phyloP scores from a whole-genome alignment of 2,888 invertebrate genomes.

The Pycnomerus fuliginosus region DNA sequence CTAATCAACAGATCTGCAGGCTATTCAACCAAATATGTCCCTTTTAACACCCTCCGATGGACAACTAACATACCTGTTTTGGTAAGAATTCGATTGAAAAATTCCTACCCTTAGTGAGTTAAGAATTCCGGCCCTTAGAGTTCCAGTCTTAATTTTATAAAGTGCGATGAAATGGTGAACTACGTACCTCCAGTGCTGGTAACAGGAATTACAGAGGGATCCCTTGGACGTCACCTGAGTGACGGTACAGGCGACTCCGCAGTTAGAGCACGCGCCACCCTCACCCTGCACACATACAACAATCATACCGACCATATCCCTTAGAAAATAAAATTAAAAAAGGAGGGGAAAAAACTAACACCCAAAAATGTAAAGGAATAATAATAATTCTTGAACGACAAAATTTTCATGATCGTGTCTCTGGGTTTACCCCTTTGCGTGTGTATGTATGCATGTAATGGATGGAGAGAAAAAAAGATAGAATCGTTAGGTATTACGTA shows the following conservation, averaged over 20 bases:
- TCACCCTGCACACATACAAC: conserved; percentile 52
- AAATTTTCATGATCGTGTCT: neutral
- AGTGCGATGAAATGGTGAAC: too few species aligned
- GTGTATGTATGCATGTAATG: conserved; percentile 24
- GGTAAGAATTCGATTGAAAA: too few species aligned
- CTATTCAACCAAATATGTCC: too few species aligned
- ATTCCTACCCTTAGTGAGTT: too few species aligned
- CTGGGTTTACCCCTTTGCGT: conserved; percentile 10
- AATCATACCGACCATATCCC: conserved; percentile 46
- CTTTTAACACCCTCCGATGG: too few species aligned
- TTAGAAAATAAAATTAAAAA: conserved; percentile 9
- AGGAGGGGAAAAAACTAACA: conserved; percentile 16
- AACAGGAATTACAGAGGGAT: conserved; percentile 79
- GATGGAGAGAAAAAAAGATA: conserved; percentile 15
- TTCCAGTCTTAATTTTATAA: too few species aligned
- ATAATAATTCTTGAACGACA: neutral
- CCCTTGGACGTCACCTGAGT: conserved; percentile 75
- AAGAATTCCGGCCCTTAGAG: too few species aligned
- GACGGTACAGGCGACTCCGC: conserved; percentile 75
- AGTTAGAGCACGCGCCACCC: conserved; percentile 57
- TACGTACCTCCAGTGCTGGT: conserved; percentile 81
- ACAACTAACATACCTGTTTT: too few species aligned
- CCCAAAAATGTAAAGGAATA: conserved; percentile 5
- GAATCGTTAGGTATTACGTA: conserved; percentile 8
- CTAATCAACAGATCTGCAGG: too few species aligned